These are phyloP conservation scores for Theonella swinhoei DNA, from an alignment of 37 sponge, comb jelly and placozoan genomes.

Conservation along the genomic window DNA sequence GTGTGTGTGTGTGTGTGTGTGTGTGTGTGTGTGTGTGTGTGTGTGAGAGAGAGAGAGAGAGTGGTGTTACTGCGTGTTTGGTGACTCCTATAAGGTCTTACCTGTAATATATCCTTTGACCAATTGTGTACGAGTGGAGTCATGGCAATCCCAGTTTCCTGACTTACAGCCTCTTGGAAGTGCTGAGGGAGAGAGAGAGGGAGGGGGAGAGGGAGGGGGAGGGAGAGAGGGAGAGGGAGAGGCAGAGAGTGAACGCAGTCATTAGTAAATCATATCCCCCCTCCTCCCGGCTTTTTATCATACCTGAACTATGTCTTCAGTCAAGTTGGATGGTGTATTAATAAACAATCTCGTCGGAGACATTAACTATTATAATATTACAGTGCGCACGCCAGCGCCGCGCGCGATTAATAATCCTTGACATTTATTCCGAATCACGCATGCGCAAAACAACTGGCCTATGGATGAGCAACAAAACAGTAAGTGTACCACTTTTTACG, in stretches of 20 bases:
- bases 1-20: background rate
- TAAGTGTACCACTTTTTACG: too few relatives aligned
- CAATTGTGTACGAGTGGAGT: conserved; percentile 9
- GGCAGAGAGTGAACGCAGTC: too few relatives aligned
- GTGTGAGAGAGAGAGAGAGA: background rate
- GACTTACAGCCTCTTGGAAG: conserved; percentile 64
- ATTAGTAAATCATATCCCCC: too few relatives aligned
- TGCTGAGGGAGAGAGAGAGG: conserved; percentile 32
- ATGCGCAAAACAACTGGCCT: too few relatives aligned
- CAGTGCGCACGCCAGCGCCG: too few relatives aligned
- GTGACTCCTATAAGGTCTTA: background rate
- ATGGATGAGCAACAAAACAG: too few relatives aligned
- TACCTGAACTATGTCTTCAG: background rate
- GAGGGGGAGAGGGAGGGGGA: background rate
- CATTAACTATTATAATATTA: too few relatives aligned
- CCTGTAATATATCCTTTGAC: background rate
- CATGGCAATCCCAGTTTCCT: conserved; percentile 57
- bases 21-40: background rate
- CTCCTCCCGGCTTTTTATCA: background rate
- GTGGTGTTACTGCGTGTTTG: too few relatives aligned
- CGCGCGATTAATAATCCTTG: too few relatives aligned
- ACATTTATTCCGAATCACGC: too few relatives aligned
- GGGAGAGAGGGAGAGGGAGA: background rate
- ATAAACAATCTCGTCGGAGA: too few relatives aligned
- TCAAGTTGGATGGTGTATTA: background rate